Evolutionary conservation across 2,797 vertebrate species (phyloP).

Genomic region (Karalla daura): DNA sequence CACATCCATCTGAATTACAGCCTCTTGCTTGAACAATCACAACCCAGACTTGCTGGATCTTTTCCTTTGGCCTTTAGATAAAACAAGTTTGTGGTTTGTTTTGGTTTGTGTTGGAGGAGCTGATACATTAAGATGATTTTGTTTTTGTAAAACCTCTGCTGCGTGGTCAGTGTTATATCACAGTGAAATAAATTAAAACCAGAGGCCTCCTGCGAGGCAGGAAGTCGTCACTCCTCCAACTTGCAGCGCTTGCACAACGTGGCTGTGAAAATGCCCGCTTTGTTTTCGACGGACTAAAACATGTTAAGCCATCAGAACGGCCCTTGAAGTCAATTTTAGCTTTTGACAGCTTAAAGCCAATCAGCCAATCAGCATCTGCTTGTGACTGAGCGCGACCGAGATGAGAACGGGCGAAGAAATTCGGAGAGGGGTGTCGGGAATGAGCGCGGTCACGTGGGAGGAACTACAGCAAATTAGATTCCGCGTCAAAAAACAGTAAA

Average conservation of each 20-base stretch:
- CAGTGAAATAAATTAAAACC: neutral
- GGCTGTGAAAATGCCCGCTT: slow-evolving; percentile 7
- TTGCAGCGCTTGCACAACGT: too few species aligned
- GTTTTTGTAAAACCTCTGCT: neutral
- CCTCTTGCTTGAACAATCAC: too few species aligned
- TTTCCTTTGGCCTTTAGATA: neutral
- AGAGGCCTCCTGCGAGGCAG: neutral
- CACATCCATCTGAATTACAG: slow-evolving; percentile 7
- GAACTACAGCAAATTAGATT: too few species aligned
- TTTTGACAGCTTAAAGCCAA: slow-evolving; percentile 8
- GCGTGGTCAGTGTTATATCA: neutral
- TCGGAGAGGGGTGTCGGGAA: too few species aligned
- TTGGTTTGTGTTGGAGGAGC: neutral
- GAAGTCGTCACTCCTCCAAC: too few species aligned
- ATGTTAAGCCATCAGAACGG: neutral
- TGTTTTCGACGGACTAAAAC: slow-evolving; percentile 9
- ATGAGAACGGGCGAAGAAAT: too few species aligned
- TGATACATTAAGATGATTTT: neutral
- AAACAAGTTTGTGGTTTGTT: neutral
- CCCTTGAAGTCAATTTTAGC: neutral
- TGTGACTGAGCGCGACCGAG: too few species aligned
- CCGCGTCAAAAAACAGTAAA: too few species aligned
- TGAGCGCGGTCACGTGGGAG: too few species aligned
- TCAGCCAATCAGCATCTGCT: neutral
- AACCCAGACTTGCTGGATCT: too few species aligned